These are phyloP conservation scores for Limnephilus lunatus DNA, from an alignment of 2,888 invertebrate species.

Conservation along the genomic window DNA sequence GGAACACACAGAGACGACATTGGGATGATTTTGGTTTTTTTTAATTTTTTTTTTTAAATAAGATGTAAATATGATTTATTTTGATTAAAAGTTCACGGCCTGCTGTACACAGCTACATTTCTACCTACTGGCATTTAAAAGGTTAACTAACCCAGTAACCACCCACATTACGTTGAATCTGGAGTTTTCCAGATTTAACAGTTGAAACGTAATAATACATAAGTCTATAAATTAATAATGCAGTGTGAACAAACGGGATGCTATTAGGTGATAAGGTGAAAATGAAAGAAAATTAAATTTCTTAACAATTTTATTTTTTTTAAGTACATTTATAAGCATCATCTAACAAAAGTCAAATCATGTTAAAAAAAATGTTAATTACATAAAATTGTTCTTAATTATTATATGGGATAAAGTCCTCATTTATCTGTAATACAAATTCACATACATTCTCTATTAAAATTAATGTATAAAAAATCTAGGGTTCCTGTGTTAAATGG, in stretches of 20 bases:
- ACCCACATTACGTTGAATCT: too few relatives aligned
- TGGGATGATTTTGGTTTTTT: too few relatives aligned
- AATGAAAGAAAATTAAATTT: neutral
- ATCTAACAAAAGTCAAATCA: slow-evolving; percentile 29
- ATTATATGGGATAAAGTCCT: neutral
- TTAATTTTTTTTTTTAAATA: too few relatives aligned
- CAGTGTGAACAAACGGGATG: neutral
- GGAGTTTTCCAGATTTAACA: too few relatives aligned
- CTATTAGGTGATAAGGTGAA: neutral
- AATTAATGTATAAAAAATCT: slow-evolving; percentile 2
- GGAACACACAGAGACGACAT: too few relatives aligned
- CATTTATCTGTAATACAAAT: neutral
- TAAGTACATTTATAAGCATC: slow-evolving; percentile 45
- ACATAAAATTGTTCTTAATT: slow-evolving; percentile 8
- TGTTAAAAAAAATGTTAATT: slow-evolving; percentile 25
- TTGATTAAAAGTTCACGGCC: too few relatives aligned
- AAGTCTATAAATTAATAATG: too few relatives aligned
- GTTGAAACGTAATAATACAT: too few relatives aligned
- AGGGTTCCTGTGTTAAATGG: neutral
- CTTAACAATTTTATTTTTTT: slow-evolving; percentile 17
- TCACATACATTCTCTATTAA: slow-evolving; percentile 2
- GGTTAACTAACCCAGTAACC: too few relatives aligned
- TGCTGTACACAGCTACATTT: too few relatives aligned
- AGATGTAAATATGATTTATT: too few relatives aligned
- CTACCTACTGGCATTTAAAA: too few relatives aligned